Conservation (phyloP, 2,113 vertebrate genomes). For the Gila orcuttii region DNA sequence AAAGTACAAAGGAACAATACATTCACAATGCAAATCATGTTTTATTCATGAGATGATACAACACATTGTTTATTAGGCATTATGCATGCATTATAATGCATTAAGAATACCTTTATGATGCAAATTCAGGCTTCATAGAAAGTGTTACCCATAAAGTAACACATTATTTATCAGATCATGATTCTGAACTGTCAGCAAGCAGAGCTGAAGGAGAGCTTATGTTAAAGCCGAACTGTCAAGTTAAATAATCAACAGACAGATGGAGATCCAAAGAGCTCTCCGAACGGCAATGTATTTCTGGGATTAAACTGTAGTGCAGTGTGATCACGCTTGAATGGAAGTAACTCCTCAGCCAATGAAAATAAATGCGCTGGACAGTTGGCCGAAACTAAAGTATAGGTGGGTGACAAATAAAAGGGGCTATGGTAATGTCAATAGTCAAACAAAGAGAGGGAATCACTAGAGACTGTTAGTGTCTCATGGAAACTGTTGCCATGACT, state of each 20-base stretch:
- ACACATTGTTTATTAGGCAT: no score
- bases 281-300: background rate
- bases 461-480: background rate
- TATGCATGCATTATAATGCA: no score
- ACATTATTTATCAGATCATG: background rate
- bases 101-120: no score
- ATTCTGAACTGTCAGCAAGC: background rate
- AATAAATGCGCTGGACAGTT: background rate
- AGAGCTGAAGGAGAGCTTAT: background rate
- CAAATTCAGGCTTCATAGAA: no score
- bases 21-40: no score
- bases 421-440: background rate
- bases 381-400: background rate
- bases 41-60: no score
- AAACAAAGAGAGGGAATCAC: slow-evolving; percentile 13
- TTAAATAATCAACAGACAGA: background rate
- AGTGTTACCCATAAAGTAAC: no score
- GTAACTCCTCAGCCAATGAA: background rate
- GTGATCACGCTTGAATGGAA: background rate
- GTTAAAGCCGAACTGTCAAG: background rate
- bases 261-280: background rate
- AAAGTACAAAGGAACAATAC: no score
- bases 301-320: slow-evolving; percentile 1
- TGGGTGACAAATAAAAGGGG: background rate
- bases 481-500: slow-evolving; percentile 21